Evolutionary conservation across 92 coral and sea anemone species (phyloP), one percentile per base, ranked within the genome.

Genomic region (Paragorgia papillata): DNA sequence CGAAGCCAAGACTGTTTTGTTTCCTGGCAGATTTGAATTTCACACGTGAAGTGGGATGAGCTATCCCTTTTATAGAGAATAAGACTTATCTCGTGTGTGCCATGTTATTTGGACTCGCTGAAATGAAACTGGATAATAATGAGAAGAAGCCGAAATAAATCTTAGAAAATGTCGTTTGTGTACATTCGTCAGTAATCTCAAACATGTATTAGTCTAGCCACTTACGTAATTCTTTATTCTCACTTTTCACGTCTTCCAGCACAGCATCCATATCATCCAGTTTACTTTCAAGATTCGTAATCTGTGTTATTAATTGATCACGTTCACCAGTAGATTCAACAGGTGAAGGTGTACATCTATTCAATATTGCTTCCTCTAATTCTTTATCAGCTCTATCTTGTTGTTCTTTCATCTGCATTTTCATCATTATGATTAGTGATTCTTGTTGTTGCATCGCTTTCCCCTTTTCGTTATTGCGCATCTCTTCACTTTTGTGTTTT

Each of bases 371-470:
- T 30, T 90, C 97, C 39, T 88, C 82, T n/a, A 90, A 73, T 39
- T 90, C 84, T 50, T 62, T 88, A 30, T 90, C 97, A 0, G 97
- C 92, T 35, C 88, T 59, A 34, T 89, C 97, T 67, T 93, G 97
- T 1, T 88, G 97, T 49, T 93, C 97, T 73, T 79, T 86, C 91
- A 93, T 90, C 79, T 90, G 97, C 94, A 93, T 90, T 54, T 86
- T 86, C 97, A 93, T 90, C 97, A 93, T 93, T 76, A 90, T 96
- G 19, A 93, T 70, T 22, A 93, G 54, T 0, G 88, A 75, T 84
- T 88, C 89, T 55, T 93, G 97, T 56, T 93, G 97, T 57, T 90
- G 97, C 27, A 84, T 78, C 7, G 92, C 88, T 75, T 88, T 85
- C 20, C 73, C 74, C 61, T 86, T 86, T 24, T 32, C 83, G 7